phyloP scores from a whole-genome alignment of 2,797 vertebrate genomes.

The Serranus cabrilla region DNA sequence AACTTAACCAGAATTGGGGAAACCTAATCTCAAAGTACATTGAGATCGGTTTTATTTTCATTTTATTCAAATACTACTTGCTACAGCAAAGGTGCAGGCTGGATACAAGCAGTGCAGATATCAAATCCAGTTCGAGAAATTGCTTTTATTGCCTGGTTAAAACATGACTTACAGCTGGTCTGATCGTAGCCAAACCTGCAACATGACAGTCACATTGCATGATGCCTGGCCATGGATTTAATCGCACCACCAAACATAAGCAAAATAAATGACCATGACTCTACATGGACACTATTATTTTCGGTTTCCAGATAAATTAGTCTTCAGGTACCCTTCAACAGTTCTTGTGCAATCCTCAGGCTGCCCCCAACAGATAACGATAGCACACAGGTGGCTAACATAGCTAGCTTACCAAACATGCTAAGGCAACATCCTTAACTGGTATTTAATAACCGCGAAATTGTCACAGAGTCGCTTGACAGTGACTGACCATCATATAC shows the following conservation, averaged over 20 bases:
- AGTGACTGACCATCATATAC: rapidly evolving
- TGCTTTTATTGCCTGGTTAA: not conserved
- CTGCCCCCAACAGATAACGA: not conserved
- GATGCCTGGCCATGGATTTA: not conserved
- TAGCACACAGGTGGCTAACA: conserved; percentile 36
- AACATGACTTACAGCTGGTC: not conserved
- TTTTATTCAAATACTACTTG: not conserved
- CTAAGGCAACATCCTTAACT: not conserved
- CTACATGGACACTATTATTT: not conserved
- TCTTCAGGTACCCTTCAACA: not conserved
- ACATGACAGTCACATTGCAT: not conserved
- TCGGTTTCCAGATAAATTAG: not conserved
- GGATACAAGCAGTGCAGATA: not conserved
- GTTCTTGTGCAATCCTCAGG: conserved; percentile 20
- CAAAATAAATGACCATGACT: not conserved
- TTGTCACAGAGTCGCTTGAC: rapidly evolving
- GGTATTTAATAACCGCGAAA: not conserved
- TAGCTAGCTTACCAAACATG: conserved; percentile 1
- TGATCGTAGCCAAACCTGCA: no score
- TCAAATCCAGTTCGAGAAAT: not conserved
- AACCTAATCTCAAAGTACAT: not conserved
- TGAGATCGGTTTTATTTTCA: not conserved
- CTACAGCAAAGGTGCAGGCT: not conserved
- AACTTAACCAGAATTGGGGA: not conserved
- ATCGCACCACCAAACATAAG: not conserved